Conservation (phyloP, 2,113 vertebrate species). For the Arothron firmamentum region DNA sequence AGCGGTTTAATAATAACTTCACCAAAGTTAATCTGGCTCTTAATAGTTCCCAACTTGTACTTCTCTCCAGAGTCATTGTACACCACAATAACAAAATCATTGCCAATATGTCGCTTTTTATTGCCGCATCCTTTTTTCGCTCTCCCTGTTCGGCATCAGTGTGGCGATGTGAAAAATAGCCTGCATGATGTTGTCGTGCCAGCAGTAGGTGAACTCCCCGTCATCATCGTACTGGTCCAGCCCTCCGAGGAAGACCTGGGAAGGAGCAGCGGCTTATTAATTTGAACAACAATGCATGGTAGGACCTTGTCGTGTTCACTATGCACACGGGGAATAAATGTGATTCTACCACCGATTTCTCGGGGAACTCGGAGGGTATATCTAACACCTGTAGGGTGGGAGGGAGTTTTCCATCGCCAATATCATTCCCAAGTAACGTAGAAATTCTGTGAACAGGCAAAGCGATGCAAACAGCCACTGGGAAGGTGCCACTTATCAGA, state of each 20-base stretch:
- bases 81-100: conserved; percentile 95
- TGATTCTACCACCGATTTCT: too few species aligned
- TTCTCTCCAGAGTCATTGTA: conserved; percentile 96
- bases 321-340: too few species aligned
- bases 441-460: too few species aligned
- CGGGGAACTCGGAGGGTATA: too few species aligned
- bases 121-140: conserved; percentile 92
- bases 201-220: conserved; percentile 97
- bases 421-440: too few species aligned
- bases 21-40: conserved; percentile 98
- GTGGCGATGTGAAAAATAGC: conserved; percentile 98
- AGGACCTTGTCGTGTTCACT: too few species aligned
- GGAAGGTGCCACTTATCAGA: too few species aligned
- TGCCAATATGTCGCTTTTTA: conserved; percentile 96
- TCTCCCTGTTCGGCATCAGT: conserved; percentile 94
- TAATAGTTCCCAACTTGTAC: conserved; percentile 93
- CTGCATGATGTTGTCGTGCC: conserved; percentile 99
- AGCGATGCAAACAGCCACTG: too few species aligned
- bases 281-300: too few species aligned
- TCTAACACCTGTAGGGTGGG: too few species aligned
- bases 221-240: conserved; percentile 93
- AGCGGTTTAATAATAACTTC: conserved; percentile 93
- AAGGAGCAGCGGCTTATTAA: too few species aligned
- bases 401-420: too few species aligned
- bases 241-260: conserved; percentile 93